Evolutionary conservation across 1,140 invertebrate species (phyloP).

Genomic region (Leptestheria dahalacensis): DNA sequence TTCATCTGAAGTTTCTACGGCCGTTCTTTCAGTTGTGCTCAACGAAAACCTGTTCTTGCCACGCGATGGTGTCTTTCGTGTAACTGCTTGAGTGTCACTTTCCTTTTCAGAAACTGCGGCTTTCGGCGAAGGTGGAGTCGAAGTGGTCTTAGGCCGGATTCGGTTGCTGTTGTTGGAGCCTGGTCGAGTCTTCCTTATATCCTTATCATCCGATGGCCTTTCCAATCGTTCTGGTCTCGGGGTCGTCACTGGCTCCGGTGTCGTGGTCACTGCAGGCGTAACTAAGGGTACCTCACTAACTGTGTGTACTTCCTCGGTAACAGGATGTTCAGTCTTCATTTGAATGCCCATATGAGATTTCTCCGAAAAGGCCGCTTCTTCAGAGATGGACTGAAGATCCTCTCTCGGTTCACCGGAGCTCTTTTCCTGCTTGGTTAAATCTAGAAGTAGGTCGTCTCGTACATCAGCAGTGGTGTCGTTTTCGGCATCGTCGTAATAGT

Average conservation of each 20-base stretch:
- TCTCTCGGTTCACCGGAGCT: not conserved
- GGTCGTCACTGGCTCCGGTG: not conserved
- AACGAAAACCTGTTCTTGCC: not conserved
- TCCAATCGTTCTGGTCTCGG: not conserved
- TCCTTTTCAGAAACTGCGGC: too few species aligned
- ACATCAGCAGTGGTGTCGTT: constrained; percentile 42
- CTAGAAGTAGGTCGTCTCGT: not conserved
- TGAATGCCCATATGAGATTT: not conserved
- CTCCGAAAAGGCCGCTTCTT: not conserved
- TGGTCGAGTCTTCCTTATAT: not conserved
- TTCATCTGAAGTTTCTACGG: not conserved
- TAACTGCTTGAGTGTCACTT: not conserved
- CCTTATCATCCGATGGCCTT: not conserved
- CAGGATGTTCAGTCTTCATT: not conserved
- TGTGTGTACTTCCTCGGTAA: not conserved
- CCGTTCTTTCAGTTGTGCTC: not conserved
- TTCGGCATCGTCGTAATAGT: constrained; percentile 61
- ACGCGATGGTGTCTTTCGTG: not conserved
- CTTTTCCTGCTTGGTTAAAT: not conserved
- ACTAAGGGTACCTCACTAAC: not conserved
- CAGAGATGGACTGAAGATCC: not conserved
- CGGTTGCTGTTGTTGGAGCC: not conserved
- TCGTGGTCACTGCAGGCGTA: not conserved
- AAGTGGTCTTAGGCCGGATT: not conserved
- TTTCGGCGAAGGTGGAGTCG: not conserved